phyloP scores from a whole-genome alignment of 2,797 vertebrate species.

The Taeniopygia guttata region DNA sequence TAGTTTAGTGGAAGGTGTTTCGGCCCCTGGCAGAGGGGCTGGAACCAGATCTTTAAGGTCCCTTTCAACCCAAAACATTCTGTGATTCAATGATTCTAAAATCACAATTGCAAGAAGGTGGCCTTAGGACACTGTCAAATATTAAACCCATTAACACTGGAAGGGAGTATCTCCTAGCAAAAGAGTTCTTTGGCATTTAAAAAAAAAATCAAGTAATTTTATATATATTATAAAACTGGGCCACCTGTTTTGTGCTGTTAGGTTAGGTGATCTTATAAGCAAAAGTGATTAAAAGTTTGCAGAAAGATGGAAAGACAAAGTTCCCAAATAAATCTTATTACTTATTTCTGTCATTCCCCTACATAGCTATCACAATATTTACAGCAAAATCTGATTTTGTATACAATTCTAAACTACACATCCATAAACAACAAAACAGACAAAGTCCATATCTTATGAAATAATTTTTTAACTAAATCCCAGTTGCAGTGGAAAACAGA shows the following conservation, averaged over 20 bases:
- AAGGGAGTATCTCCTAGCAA: neutral
- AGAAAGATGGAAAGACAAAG: neutral
- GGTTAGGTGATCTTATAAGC: neutral
- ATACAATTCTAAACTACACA: neutral
- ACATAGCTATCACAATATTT: neutral
- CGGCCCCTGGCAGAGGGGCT: too few species aligned
- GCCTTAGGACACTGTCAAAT: neutral
- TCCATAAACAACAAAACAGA: neutral
- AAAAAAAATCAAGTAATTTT: neutral
- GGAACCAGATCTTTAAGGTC: neutral
- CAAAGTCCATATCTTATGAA: neutral
- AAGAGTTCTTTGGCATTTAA: neutral
- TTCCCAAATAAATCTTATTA: neutral
- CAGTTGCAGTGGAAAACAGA: neutral
- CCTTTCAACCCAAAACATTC: neutral
- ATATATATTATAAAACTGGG: neutral
- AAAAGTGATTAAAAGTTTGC: neutral
- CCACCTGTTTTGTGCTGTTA: neutral
- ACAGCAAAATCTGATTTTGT: neutral
- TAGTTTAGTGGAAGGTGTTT: neutral
- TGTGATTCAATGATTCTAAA: neutral
- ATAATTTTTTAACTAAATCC: neutral
- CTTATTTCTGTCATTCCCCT: neutral
- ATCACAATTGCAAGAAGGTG: neutral
- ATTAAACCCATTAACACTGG: neutral